These are phyloP conservation scores for Pheosia gnoma DNA, from an alignment of 2,888 invertebrate genomes.

Conservation along the genomic window DNA sequence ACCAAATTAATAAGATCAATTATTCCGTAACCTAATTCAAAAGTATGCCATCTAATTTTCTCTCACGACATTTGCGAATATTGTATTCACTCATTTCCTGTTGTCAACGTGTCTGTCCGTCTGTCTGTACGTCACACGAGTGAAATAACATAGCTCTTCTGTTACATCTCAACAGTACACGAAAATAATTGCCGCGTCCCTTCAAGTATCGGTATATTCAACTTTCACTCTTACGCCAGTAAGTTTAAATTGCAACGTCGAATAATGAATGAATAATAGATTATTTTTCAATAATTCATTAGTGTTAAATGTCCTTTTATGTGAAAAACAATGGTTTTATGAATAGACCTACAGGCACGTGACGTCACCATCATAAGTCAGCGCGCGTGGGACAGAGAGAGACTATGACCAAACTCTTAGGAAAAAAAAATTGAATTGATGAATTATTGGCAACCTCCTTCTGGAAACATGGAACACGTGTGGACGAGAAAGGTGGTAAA, in stretches of 20 bases:
- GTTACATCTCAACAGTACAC: constrained; percentile 16
- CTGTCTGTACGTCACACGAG: constrained; percentile 24
- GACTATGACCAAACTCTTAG: too few species aligned
- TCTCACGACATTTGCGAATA: constrained; percentile 3
- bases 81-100: constrained; percentile 19
- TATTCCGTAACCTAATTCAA: too few species aligned
- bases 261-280: neutral
- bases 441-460: too few species aligned
- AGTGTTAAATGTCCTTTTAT: neutral
- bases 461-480: too few species aligned
- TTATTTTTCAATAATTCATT: neutral
- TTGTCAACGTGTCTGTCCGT: constrained; percentile 19
- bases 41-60: neutral
- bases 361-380: too few species aligned
- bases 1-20: too few species aligned
- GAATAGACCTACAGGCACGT: too few species aligned
- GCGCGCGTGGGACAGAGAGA: too few species aligned
- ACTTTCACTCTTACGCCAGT: neutral
- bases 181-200: neutral
- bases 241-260: neutral
- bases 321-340: neutral
- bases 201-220: neutral
- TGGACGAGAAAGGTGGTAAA: too few species aligned
- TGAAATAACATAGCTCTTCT: constrained; percentile 21
- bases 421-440: too few species aligned